A percentile compares a stretch with the other conserved stretches of the same genome.
phyloP scores from a whole-genome alignment of 1,140 invertebrate species.

The Drosophila repleta region DNA sequence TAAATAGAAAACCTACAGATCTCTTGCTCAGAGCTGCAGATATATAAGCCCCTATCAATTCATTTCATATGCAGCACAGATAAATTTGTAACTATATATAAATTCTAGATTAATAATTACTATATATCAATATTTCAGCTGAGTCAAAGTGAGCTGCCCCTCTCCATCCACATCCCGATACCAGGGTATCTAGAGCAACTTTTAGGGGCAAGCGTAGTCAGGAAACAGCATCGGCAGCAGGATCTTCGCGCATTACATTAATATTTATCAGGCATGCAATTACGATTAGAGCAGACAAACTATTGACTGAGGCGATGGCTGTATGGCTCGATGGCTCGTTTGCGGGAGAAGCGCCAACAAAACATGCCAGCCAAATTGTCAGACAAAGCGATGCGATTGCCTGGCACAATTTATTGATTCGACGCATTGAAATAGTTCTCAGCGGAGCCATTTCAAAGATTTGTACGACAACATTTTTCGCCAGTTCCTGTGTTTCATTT shows the following conservation, averaged over 20 bases:
- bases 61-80: no score
- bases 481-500: constrained; percentile 32
- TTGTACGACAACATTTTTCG: constrained; percentile 77
- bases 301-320: constrained; percentile 33
- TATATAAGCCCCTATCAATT: no score
- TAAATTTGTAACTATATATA: no score
- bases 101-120: no score
- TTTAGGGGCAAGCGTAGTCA: constrained; percentile 21
- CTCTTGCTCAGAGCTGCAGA: no score
- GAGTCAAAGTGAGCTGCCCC: background rate
- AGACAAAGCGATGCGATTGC: constrained; percentile 70
- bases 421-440: constrained; percentile 83
- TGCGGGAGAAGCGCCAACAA: constrained; percentile 29
- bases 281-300: constrained; percentile 67
- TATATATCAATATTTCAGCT: no score
- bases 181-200: constrained; percentile 15
- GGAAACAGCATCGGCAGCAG: constrained; percentile 26
- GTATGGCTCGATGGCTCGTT: constrained; percentile 10
- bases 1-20: no score
- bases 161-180: background rate
- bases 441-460: constrained; percentile 79
- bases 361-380: constrained; percentile 67
- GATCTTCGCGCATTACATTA: constrained; percentile 57
- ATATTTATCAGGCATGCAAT: constrained; percentile 76
- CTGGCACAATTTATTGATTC: constrained; percentile 76